Conservation (phyloP, 2,113 vertebrate genomes). For the Oplegnathus fasciatus region DNA sequence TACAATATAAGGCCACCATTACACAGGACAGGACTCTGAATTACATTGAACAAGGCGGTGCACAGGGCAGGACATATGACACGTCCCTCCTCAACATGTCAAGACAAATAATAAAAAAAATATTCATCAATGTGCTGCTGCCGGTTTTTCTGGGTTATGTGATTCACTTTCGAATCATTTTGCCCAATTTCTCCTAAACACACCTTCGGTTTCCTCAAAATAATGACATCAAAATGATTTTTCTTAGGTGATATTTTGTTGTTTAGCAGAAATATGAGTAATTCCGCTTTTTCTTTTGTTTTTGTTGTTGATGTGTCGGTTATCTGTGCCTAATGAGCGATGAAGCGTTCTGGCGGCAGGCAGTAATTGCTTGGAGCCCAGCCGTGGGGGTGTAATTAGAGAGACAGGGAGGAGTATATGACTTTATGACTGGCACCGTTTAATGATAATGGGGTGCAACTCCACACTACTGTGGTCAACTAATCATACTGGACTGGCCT, state of each 20-base stretch:
- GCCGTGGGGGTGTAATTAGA: constrained; percentile 81
- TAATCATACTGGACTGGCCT: constrained; percentile 81
- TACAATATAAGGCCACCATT: neutral
- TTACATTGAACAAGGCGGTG: neutral
- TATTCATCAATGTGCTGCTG: neutral
- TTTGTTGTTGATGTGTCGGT: constrained; percentile 77
- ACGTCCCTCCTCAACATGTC: neutral
- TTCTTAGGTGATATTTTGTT: constrained; percentile 5
- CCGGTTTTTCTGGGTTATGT: neutral
- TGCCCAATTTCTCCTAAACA: neutral
- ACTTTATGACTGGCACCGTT: constrained; percentile 80
- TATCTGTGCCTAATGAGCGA: constrained; percentile 79
- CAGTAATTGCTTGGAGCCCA: constrained; percentile 80
- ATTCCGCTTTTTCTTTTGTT: constrained; percentile 64
- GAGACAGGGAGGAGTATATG: constrained; percentile 78
- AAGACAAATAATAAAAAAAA: neutral
- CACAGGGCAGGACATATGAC: neutral
- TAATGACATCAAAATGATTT: constrained; percentile 9
- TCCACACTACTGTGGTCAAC: constrained; percentile 79
- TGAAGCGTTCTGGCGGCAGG: constrained; percentile 73
- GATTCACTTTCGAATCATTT: constrained; percentile 19
- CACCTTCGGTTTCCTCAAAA: neutral
- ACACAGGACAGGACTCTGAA: neutral
- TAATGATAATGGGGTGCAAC: constrained; percentile 81
- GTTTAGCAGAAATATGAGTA: constrained; percentile 44